A percentile compares a stretch with the other conserved stretches of the same genome.
Evolutionary conservation across 2,113 vertebrate genomes (phyloP).

Genomic region (Dipodomys merriami): DNA sequence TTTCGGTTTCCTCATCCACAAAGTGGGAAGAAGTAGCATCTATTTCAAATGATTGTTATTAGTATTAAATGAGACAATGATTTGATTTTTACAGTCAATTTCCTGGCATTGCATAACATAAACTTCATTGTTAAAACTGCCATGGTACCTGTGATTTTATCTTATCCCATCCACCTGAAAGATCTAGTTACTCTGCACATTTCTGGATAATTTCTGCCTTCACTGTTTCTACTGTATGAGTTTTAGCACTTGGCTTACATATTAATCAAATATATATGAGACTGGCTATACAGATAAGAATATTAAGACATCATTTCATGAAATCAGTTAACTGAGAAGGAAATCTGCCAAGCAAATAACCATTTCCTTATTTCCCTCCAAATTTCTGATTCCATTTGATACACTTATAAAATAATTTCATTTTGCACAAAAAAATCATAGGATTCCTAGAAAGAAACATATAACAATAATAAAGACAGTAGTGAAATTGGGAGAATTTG

Average conservation of each 20-base stretch:
- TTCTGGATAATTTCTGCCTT: background rate
- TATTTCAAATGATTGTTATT: background rate
- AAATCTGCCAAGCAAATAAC: background rate
- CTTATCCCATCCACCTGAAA: background rate
- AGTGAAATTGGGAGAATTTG: background rate
- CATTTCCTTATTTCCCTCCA: background rate
- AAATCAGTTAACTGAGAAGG: slow-evolving; percentile 1
- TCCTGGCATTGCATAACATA: background rate
- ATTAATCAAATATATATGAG: background rate
- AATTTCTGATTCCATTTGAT: background rate
- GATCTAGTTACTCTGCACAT: background rate
- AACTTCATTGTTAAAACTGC: background rate
- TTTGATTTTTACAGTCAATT: background rate
- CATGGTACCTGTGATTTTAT: background rate
- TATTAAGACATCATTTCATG: background rate
- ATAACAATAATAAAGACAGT: background rate
- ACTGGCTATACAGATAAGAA: background rate
- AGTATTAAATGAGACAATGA: background rate
- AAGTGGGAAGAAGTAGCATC: slow-evolving; percentile 23
- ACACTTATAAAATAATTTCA: slow-evolving; percentile 2
- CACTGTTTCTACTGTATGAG: background rate
- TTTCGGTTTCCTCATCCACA: slow-evolving; percentile 44
- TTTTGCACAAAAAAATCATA: background rate
- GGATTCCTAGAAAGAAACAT: background rate
- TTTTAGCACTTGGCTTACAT: background rate